A percentile compares a stretch with the other conserved stretches of the same genome.
Conservation (phyloP, 2,888 invertebrate species). For the Nomada fucata region DNA sequence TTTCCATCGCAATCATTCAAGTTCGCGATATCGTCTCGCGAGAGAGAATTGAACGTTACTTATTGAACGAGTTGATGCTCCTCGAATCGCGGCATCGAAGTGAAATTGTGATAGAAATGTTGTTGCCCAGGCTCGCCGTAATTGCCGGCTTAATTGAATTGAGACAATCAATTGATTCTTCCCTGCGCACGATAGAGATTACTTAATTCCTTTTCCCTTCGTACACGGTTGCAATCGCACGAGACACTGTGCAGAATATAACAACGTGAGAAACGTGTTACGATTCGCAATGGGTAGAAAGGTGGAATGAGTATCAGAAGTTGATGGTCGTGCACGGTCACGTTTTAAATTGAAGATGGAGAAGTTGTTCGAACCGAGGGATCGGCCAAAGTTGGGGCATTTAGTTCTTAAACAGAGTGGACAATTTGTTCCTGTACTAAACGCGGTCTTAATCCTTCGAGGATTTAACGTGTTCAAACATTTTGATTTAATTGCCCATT, state of each 20-base stretch:
- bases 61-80: too few relatives aligned
- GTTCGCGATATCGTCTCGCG: too few relatives aligned
- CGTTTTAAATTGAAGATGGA: slow-evolving; percentile 43
- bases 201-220: background rate
- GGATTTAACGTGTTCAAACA: too few relatives aligned
- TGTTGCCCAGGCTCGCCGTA: too few relatives aligned
- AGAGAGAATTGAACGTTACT: too few relatives aligned
- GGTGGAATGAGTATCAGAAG: slow-evolving; percentile 13
- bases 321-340: slow-evolving; percentile 21
- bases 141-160: too few relatives aligned
- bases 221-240: slow-evolving; percentile 11
- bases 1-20: background rate
- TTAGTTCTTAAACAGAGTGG: slow-evolving; percentile 7
- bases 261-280: slow-evolving; percentile 38
- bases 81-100: too few relatives aligned
- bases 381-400: slow-evolving; percentile 4
- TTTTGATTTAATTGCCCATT: background rate
- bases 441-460: background rate
- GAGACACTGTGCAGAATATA: slow-evolving; percentile 13
- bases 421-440: background rate
- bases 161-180: too few relatives aligned
- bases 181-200: background rate
- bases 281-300: slow-evolving; percentile 22
- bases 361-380: slow-evolving; percentile 10
- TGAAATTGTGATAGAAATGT: too few relatives aligned